These are phyloP conservation scores for Condylura cristata DNA, from an alignment of 2,113 vertebrate species.

Conservation along the genomic window DNA sequence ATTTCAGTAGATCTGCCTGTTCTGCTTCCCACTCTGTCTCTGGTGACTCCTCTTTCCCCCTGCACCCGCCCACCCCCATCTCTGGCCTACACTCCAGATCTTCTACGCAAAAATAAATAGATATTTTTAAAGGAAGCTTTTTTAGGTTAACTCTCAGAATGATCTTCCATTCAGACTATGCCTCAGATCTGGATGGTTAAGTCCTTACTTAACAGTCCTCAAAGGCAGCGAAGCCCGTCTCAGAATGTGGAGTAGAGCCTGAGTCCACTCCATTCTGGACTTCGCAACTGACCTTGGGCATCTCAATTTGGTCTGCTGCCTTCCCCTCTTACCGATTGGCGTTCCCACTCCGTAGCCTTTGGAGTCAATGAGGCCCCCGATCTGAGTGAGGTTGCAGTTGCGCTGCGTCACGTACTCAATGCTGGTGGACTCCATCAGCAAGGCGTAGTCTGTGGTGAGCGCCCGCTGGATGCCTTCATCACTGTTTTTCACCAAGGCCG, in stretches of 20 bases:
- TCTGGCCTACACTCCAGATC: no score
- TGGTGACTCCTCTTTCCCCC: no score
- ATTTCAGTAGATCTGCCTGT: no score
- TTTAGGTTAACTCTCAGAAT: neutral
- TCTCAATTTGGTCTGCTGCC: neutral
- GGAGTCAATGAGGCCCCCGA: slow-evolving; percentile 97
- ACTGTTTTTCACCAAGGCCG: slow-evolving; percentile 95
- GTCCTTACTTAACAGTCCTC: neutral
- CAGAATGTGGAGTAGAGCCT: neutral
- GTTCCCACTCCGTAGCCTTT: slow-evolving; percentile 99
- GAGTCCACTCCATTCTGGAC: neutral
- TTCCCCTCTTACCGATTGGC: slow-evolving; percentile 92
- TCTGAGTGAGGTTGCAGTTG: slow-evolving; percentile 99
- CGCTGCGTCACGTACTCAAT: slow-evolving; percentile 99
- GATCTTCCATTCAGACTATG: neutral
- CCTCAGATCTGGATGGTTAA: neutral
- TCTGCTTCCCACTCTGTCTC: no score
- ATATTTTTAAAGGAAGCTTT: neutral
- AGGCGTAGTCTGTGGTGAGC: slow-evolving; percentile 95
- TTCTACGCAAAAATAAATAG: no score
- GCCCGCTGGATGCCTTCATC: slow-evolving; percentile 96
- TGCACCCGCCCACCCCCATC: no score
- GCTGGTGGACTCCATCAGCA: slow-evolving; percentile 99
- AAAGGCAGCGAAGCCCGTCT: neutral
- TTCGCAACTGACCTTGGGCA: neutral